Evolutionary conservation across 2,797 vertebrate genomes (phyloP).

Genomic region (Columba guinea): DNA sequence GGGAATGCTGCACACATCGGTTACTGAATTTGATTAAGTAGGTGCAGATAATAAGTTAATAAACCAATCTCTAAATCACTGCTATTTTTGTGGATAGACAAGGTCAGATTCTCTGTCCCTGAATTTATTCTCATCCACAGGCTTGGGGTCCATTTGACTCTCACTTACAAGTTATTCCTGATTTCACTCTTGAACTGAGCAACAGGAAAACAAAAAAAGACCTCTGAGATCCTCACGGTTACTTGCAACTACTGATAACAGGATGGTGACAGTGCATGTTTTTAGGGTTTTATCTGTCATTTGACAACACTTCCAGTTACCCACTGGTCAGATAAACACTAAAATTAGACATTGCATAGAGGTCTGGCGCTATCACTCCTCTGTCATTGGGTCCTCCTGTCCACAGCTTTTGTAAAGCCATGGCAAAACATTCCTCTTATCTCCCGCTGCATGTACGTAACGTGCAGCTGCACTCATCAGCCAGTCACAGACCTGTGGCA

Average conservation of each 20-base stretch:
- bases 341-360: slow-evolving; percentile 16
- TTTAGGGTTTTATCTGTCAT: slow-evolving; percentile 4
- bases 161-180: neutral
- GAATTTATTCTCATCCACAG: neutral
- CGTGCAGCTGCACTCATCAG: neutral
- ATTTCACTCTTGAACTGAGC: neutral
- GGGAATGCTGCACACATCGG: neutral
- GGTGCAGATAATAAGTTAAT: neutral
- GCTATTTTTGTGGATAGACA: neutral
- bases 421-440: neutral
- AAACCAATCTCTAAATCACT: neutral
- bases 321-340: slow-evolving; percentile 18
- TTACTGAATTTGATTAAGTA: neutral
- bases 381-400: neutral
- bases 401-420: neutral
- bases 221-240: neutral
- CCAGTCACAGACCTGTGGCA: neutral
- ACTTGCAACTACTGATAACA: neutral
- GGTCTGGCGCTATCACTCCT: neutral
- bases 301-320: neutral
- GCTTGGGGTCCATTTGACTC: neutral
- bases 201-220: neutral
- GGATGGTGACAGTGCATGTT: neutral
- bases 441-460: neutral
- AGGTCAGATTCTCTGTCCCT: neutral